A percentile compares a stretch with the other conserved stretches of the same genome.
phyloP scores from a whole-genome alignment of 1,140 invertebrate genomes.

The Polypedilum pembai region DNA sequence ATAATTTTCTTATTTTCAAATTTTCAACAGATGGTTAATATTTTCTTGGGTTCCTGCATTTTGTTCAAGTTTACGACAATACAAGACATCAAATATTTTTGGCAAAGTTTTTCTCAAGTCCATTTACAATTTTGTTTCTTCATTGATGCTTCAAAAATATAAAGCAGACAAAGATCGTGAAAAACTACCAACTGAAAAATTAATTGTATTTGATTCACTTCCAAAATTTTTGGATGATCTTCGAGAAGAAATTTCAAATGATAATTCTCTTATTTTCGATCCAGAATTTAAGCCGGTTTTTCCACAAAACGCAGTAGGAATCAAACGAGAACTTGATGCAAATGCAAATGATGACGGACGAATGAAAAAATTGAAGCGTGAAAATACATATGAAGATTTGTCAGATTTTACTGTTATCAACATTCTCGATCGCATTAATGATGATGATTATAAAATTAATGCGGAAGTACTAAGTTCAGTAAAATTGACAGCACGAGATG shows the following conservation, averaged over 20 bases:
- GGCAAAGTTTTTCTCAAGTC: slow-evolving; percentile 76
- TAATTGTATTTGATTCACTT: slow-evolving; percentile 56
- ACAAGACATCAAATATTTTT: slow-evolving; percentile 84
- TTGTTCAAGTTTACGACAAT: slow-evolving; percentile 85
- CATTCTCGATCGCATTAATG: slow-evolving; percentile 40
- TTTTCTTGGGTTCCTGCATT: slow-evolving; percentile 92
- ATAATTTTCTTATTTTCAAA: background rate
- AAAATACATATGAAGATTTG: slow-evolving; percentile 36
- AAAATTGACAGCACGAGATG: slow-evolving; percentile 72
- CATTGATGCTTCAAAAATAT: slow-evolving; percentile 63
- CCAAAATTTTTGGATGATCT: slow-evolving; percentile 77
- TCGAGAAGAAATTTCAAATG: slow-evolving; percentile 78
- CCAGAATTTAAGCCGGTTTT: slow-evolving; percentile 44
- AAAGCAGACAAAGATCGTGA: slow-evolving; percentile 65
- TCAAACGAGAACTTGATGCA: slow-evolving; percentile 37
- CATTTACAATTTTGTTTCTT: slow-evolving; percentile 78
- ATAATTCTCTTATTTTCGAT: slow-evolving; percentile 88
- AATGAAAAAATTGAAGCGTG: slow-evolving; percentile 39
- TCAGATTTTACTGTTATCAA: slow-evolving; percentile 38
- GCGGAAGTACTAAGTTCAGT: slow-evolving; percentile 55
- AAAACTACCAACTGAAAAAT: slow-evolving; percentile 78
- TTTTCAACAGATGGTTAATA: slow-evolving; percentile 69
- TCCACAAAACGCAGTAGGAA: background rate
- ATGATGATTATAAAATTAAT: slow-evolving; percentile 38
- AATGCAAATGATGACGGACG: slow-evolving; percentile 36